phyloP scores from a whole-genome alignment of 2,113 vertebrate species.

The Ochotona princeps region DNA sequence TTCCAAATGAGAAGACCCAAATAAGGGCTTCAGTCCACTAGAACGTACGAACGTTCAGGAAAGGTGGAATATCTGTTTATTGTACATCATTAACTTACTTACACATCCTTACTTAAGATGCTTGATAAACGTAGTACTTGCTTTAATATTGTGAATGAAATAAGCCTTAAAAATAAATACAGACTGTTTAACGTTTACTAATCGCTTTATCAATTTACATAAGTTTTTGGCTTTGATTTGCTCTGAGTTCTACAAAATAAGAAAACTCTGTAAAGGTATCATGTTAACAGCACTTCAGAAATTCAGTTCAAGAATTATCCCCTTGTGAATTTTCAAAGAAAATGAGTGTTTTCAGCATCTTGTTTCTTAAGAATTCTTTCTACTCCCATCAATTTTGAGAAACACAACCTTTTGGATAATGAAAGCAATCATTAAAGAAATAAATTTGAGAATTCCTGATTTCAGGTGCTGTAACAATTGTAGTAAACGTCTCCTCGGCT shows the following conservation, averaged over 20 bases:
- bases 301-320: slow-evolving; percentile 43
- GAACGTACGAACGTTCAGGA: slow-evolving; percentile 23
- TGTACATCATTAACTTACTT: slow-evolving; percentile 52
- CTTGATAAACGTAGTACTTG: neutral
- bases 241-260: slow-evolving; percentile 68
- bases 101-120: neutral
- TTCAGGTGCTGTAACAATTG: slow-evolving; percentile 5
- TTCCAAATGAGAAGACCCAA: neutral
- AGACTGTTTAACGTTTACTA: slow-evolving; percentile 37
- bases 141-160: slow-evolving; percentile 27
- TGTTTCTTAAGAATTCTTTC: slow-evolving; percentile 49
- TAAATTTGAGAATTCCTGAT: slow-evolving; percentile 44
- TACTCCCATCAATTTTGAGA: slow-evolving; percentile 42
- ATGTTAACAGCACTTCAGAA: slow-evolving; percentile 10
- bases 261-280: slow-evolving; percentile 34
- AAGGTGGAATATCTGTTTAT: neutral
- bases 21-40: neutral
- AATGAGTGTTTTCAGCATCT: slow-evolving; percentile 64
- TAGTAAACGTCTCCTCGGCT: neutral
- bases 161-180: slow-evolving; percentile 39
- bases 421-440: slow-evolving; percentile 44
- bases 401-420: slow-evolving; percentile 33
- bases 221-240: slow-evolving; percentile 1
- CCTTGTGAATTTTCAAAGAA: slow-evolving; percentile 61
- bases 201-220: slow-evolving; percentile 38